Conservation (phyloP, 2,888 invertebrate species). For the Microctonus hyperodae region DNA sequence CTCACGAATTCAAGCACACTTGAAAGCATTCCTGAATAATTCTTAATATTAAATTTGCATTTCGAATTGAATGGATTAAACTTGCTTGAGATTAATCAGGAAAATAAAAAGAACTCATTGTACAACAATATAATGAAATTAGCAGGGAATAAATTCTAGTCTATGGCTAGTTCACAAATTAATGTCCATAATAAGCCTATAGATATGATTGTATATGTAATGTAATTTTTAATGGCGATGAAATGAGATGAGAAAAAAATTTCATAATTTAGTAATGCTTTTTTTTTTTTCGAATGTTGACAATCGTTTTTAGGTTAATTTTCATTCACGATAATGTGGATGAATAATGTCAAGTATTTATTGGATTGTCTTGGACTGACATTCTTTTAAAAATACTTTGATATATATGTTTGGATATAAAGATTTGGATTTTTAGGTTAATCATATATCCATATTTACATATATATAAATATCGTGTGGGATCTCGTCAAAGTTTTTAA, state of each 20-base stretch:
- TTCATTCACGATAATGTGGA: neutral
- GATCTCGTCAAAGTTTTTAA: neutral
- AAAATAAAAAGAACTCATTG: neutral
- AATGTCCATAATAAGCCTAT: neutral
- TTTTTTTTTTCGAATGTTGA: neutral
- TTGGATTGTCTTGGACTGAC: neutral
- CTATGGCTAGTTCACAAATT: constrained; percentile 3
- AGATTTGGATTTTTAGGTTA: neutral
- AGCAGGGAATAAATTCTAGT: neutral
- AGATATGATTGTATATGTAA: constrained; percentile 2
- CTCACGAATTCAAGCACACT: constrained; percentile 57
- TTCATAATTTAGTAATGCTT: neutral
- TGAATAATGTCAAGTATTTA: neutral
- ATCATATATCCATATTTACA: neutral
- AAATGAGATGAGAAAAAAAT: neutral
- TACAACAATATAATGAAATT: neutral
- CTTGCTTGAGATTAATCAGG: neutral
- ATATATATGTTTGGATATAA: neutral
- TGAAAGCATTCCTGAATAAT: constrained; percentile 60
- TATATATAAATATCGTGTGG: neutral
- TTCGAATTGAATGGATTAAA: neutral
- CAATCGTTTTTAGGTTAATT: neutral
- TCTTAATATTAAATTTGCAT: neutral
- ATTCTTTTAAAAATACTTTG: neutral
- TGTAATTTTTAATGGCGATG: too few species aligned